phyloP scores from a whole-genome alignment of 2,888 invertebrate species.

The Eristalis intricaria region DNA sequence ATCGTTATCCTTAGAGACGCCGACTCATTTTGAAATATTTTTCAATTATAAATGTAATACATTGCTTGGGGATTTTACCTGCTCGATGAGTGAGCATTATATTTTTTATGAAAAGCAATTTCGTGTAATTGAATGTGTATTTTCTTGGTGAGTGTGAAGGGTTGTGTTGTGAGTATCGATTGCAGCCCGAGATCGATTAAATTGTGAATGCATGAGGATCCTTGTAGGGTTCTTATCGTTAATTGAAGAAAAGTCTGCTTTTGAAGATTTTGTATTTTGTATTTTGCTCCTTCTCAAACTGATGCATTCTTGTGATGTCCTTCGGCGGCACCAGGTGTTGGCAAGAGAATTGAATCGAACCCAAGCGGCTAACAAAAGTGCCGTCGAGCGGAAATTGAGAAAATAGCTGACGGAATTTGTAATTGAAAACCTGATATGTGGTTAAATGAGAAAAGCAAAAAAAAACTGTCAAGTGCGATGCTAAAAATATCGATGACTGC shows the following conservation, averaged over 20 bases:
- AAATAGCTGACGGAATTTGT: not conserved
- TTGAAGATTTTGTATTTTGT: constrained; percentile 21
- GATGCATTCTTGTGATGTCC: not conserved
- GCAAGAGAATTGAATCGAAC: not conserved
- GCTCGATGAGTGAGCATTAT: constrained; percentile 41
- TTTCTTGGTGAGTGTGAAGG: not conserved
- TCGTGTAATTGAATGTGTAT: not conserved
- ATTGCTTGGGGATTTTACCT: constrained; percentile 9
- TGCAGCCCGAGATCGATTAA: constrained; percentile 29
- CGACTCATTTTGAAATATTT: constrained; percentile 36
- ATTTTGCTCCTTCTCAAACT: not conserved
- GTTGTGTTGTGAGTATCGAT: constrained; percentile 12
- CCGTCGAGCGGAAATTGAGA: not conserved
- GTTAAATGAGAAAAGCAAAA: not conserved
- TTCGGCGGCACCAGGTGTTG: not conserved
- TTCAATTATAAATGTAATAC: constrained; percentile 45
- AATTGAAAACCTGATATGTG: not conserved
- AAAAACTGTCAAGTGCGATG: not conserved
- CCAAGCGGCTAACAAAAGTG: not conserved
- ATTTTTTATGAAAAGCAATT: constrained; percentile 39
- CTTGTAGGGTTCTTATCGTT: constrained; percentile 48
- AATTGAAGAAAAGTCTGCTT: constrained; percentile 49
- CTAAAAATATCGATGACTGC: not conserved
- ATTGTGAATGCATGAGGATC: constrained; percentile 13
- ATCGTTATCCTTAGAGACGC: constrained; percentile 19